Conservation (phyloP, 2,113 vertebrate genomes). For the Nerophis lumbriciformis region DNA sequence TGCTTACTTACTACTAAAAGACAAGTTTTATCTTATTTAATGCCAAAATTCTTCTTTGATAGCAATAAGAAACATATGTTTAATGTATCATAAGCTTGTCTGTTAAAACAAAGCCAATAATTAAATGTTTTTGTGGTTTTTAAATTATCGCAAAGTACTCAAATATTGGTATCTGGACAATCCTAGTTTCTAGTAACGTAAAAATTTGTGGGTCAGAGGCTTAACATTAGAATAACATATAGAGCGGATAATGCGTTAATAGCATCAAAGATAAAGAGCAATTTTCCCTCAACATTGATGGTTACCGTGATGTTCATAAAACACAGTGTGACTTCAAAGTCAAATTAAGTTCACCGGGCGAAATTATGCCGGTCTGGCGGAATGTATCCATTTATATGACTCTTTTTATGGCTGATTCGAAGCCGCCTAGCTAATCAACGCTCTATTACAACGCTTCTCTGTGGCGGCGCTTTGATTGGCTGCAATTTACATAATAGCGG, state of each 20-base stretch:
- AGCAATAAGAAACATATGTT: too few relatives aligned
- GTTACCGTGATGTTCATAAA: slow-evolving; percentile 46
- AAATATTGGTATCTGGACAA: too few relatives aligned
- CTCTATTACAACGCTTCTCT: slow-evolving; percentile 63
- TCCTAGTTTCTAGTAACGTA: too few relatives aligned
- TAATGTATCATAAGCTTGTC: too few relatives aligned
- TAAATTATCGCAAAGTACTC: too few relatives aligned
- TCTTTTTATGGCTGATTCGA: slow-evolving; percentile 68
- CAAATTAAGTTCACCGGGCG: slow-evolving; percentile 65
- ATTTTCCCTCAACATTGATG: slow-evolving; percentile 31
- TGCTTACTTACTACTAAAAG: too few relatives aligned
- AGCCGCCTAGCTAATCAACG: slow-evolving; percentile 65
- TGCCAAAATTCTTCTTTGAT: too few relatives aligned
- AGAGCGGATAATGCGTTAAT: slow-evolving; percentile 8
- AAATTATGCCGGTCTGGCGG: slow-evolving; percentile 50
- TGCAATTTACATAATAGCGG: slow-evolving; percentile 71
- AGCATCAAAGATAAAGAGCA: slow-evolving; percentile 41
- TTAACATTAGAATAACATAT: not conserved
- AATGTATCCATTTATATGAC: slow-evolving; percentile 65
- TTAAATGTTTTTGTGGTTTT: too few relatives aligned
- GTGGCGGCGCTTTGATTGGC: slow-evolving; percentile 63
- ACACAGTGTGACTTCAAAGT: slow-evolving; percentile 59
- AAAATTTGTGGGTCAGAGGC: not conserved
- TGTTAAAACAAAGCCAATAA: too few relatives aligned
- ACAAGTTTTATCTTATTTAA: too few relatives aligned